A percentile compares a stretch with the other conserved stretches of the same genome.
phyloP scores from a whole-genome alignment of 2,888 invertebrate genomes.

The Lycophotia porphyrea region DNA sequence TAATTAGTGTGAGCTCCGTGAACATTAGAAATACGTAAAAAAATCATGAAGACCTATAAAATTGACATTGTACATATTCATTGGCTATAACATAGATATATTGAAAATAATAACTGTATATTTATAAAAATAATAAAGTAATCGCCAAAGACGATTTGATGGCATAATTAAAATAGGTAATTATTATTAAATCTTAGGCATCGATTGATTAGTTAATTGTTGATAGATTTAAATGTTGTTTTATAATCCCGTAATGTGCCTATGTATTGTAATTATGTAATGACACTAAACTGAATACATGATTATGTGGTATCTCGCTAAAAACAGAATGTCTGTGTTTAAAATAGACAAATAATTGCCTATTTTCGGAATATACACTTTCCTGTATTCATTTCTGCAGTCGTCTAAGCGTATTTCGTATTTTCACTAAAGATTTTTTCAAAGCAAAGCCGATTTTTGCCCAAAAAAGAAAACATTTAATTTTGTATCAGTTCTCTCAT shows the following conservation, averaged over 20 bases:
- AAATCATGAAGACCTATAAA: not conserved
- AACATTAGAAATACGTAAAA: not conserved
- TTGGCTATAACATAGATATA: constrained; percentile 1
- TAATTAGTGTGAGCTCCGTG: not conserved
- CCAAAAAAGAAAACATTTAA: not conserved
- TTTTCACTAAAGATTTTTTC: constrained; percentile 41
- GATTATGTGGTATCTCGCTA: constrained; percentile 4
- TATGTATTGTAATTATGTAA: constrained; percentile 62
- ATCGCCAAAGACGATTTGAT: constrained; percentile 51
- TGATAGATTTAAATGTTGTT: constrained; percentile 62
- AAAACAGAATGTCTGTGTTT: not conserved
- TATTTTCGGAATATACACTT: constrained; percentile 6
- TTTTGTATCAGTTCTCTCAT: not conserved
- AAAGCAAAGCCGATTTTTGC: constrained; percentile 18
- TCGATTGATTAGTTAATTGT: constrained; percentile 43
- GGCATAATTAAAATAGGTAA: constrained; percentile 35
- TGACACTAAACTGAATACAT: constrained; percentile 48
- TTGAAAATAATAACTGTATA: constrained; percentile 9
- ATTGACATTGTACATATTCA: constrained; percentile 20
- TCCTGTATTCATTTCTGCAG: constrained; percentile 49
- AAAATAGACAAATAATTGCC: not conserved
- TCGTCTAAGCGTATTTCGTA: constrained; percentile 19
- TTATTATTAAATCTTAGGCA: constrained; percentile 18
- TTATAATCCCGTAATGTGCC: constrained; percentile 71
- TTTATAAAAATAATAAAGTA: not conserved